Conservation (phyloP, 2,888 invertebrate species). For the Elysia crispata region DNA sequence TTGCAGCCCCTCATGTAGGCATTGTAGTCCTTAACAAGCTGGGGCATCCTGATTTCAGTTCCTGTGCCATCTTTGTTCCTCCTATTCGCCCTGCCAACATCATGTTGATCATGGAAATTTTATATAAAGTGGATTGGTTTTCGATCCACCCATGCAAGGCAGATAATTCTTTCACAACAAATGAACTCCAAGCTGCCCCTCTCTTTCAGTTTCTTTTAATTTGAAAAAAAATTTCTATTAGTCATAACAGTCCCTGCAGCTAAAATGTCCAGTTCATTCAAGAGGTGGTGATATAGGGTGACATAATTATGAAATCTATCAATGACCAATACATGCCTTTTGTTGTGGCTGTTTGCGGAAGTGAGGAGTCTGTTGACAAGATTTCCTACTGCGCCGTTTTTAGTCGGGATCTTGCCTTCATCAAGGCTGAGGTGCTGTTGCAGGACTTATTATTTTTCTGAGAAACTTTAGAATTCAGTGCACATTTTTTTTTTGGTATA, state of each 20-base stretch:
- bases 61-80: conserved; percentile 33
- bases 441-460: too few species aligned
- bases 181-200: background rate
- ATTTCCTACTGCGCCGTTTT: too few species aligned
- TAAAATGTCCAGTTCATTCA: background rate
- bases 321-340: background rate
- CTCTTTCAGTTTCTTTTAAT: background rate
- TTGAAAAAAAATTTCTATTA: background rate
- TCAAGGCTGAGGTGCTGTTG: too few species aligned
- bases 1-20: conserved; percentile 52
- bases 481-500: too few species aligned
- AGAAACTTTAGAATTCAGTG: too few species aligned
- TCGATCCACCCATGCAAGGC: conserved; percentile 44
- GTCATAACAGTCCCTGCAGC: background rate
- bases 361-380: background rate
- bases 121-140: conserved; percentile 50
- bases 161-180: background rate
- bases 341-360: background rate
- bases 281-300: background rate
- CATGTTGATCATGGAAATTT: conserved; percentile 33
- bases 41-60: conserved; percentile 30
- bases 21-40: conserved; percentile 45
- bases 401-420: too few species aligned
- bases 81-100: conserved; percentile 5
- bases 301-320: background rate